Percentiles rank a stretch among this genome's conserved stretches.
These are phyloP conservation scores for Aphrocallistes beatrix DNA, from an alignment of 37 sponge, comb jelly and placozoan genomes.

Conservation along the genomic window DNA sequence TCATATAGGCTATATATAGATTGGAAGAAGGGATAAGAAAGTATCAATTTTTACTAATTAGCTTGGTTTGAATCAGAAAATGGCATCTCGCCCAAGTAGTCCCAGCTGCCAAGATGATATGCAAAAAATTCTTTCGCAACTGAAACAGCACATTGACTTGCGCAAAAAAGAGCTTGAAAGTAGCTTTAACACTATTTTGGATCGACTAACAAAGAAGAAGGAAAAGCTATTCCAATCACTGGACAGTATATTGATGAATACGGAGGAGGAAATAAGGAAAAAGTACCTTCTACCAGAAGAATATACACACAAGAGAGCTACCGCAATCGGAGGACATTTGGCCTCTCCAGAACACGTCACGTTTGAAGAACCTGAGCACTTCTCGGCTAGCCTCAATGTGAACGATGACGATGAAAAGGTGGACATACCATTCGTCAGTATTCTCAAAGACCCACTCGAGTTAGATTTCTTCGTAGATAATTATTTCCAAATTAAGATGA, in stretches of 20 bases:
- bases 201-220: not conserved
- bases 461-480: constrained; percentile 11
- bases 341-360: not conserved
- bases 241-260: not conserved
- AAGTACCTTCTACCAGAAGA: not conserved
- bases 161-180: not conserved
- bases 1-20: too few species aligned
- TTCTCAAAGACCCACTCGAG: not conserved
- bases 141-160: not conserved
- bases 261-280: not conserved
- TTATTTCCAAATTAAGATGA: not conserved
- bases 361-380: not conserved
- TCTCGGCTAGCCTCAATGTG: not conserved
- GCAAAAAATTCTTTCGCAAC: not conserved
- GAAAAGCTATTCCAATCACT: not conserved
- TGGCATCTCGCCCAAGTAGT: too few species aligned
- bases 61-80: not conserved
- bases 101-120: too few species aligned
- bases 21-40: too few species aligned
- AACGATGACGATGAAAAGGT: not conserved
- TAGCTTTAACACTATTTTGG: not conserved
- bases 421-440: not conserved
- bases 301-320: not conserved
- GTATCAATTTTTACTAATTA: not conserved
- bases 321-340: not conserved